These are phyloP conservation scores for Thunnus maccoyii DNA, from an alignment of 2,113 vertebrate genomes.

Conservation along the genomic window DNA sequence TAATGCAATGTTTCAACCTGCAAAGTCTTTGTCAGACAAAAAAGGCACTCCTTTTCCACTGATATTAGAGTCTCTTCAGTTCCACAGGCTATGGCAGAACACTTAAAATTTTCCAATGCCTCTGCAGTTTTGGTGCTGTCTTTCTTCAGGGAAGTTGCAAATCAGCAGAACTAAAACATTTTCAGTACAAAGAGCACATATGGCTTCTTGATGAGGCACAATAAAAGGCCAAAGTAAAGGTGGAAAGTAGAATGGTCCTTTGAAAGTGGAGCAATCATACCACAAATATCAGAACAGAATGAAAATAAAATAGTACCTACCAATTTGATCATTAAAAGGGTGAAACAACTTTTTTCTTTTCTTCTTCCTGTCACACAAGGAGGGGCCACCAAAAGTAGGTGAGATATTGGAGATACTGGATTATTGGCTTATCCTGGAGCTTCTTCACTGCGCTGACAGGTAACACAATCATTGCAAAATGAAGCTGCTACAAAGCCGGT, in stretches of 20 bases:
- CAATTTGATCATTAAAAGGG: conserved; percentile 12
- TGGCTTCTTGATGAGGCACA: not conserved
- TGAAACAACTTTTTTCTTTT: not conserved
- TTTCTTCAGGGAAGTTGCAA: not conserved
- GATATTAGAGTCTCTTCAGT: not conserved
- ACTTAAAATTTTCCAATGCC: no score
- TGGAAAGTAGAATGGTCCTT: not conserved
- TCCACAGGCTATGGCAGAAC: not conserved
- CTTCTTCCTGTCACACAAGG: conserved; percentile 17
- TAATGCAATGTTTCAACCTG: no score
- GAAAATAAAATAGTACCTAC: conserved; percentile 15
- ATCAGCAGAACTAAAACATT: not conserved
- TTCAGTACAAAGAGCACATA: not conserved
- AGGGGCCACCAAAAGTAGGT: conserved; percentile 37
- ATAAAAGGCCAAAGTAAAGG: not conserved
- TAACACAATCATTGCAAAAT: conserved; percentile 66
- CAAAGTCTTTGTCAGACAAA: no score
- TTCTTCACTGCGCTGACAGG: conserved; percentile 36
- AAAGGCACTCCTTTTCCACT: no score
- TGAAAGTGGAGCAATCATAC: not conserved
- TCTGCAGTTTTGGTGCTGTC: not conserved
- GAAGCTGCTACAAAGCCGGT: conserved; percentile 53
- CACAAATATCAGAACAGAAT: conserved; percentile 24
- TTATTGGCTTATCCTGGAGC: conserved; percentile 50
- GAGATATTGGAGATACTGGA: conserved; percentile 57